Percentiles rank a stretch among this genome's conserved stretches.
Evolutionary conservation across 2,797 vertebrate genomes (phyloP).

Genomic region (Saguinus oedipus): DNA sequence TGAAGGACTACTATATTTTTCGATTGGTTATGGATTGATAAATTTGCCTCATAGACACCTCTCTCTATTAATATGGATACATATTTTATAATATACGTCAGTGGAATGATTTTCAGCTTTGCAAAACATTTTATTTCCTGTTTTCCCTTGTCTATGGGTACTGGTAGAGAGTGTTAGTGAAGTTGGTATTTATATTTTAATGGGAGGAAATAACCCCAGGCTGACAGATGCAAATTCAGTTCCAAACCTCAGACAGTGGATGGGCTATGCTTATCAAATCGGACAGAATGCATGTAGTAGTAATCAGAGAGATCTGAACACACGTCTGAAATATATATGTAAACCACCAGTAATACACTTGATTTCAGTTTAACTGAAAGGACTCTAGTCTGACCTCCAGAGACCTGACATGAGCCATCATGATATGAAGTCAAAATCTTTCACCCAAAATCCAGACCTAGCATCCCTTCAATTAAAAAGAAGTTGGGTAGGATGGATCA

Average conservation of each 20-base stretch:
- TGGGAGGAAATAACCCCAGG: background rate
- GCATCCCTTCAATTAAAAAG: background rate
- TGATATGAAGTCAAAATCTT: background rate
- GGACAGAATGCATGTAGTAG: background rate
- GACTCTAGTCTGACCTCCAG: background rate
- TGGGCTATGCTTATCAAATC: background rate
- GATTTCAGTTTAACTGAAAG: background rate
- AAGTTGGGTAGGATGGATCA: background rate
- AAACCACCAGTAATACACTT: background rate
- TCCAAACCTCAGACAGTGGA: background rate
- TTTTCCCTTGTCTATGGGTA: background rate
- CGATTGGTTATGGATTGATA: background rate
- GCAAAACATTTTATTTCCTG: background rate
- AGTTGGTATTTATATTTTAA: background rate
- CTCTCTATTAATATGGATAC: background rate
- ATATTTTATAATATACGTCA: background rate
- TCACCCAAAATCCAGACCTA: background rate
- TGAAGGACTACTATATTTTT: background rate
- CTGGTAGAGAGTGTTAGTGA: background rate
- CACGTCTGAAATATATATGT: background rate
- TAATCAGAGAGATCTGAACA: background rate
- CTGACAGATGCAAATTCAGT: background rate
- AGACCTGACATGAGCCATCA: background rate
- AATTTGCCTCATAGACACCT: background rate
- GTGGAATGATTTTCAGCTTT: background rate